Evolutionary conservation across 2,888 invertebrate species (phyloP).

Genomic region (Cryptocephalus moraei): DNA sequence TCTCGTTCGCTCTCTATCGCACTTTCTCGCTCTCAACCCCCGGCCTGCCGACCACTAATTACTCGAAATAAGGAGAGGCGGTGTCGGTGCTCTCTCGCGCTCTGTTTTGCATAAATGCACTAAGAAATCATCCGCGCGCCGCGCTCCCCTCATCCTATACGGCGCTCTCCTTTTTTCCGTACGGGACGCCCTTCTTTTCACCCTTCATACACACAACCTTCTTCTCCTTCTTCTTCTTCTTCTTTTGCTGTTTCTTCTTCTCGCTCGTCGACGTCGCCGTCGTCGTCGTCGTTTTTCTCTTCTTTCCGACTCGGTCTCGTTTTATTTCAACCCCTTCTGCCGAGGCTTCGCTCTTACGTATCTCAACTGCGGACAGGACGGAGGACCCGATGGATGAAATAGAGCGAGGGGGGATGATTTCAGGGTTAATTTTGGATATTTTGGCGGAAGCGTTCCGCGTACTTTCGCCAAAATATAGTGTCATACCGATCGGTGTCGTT

Average conservation of each 20-base stretch:
- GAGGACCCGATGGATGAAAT: too few species aligned
- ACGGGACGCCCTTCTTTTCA: slow-evolving; percentile 29
- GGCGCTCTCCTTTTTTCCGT: slow-evolving; percentile 27
- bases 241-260: slow-evolving; percentile 7
- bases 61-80: slow-evolving; percentile 31
- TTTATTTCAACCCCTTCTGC: slow-evolving; percentile 17
- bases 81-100: slow-evolving; percentile 19
- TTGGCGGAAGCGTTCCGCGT: too few species aligned
- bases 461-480: too few species aligned
- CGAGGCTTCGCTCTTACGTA: background rate
- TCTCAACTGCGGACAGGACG: too few species aligned
- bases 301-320: background rate
- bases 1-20: too few species aligned
- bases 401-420: too few species aligned
- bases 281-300: slow-evolving; percentile 19
- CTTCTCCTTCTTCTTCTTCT: too few species aligned
- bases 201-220: slow-evolving; percentile 25
- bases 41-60: slow-evolving; percentile 38
- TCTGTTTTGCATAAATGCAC: slow-evolving; percentile 40
- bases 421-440: too few species aligned
- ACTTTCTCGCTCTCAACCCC: background rate
- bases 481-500: too few species aligned
- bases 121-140: slow-evolving; percentile 28
- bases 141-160: slow-evolving; percentile 7
- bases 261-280: too few species aligned